Evolutionary conservation across 92 coral and sea anemone genomes (phyloP), one percentile per base, ranked within the genome.

Genomic region (Nematostella vectensis): DNA sequence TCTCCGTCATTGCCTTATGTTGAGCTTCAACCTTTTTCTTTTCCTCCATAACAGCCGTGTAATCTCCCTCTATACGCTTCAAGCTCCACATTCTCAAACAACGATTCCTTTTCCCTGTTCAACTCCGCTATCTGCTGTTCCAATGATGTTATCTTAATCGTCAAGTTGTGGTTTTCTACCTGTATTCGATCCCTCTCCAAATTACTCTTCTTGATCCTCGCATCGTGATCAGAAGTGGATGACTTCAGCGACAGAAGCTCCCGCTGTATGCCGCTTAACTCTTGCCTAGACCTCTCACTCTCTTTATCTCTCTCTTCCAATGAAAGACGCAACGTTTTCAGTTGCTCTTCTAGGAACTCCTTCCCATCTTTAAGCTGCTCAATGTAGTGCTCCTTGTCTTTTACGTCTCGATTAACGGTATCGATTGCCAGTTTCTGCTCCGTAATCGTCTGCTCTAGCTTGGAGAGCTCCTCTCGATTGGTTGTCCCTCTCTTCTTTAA

Each of bases 81-180:
- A 61, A 15, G 17, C 16, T 45, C 84, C 15, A 85, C 48, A 23
- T 72, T 78, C n/a, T 51, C 67, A 45, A 39, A 26, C 19, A 81
- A 52, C 12, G 55, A 42, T 38, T 68, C 70, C 54, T 76, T 80
- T 57, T 85, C 88, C n/a, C 75, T 66, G 21, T 25, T 44, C 1
- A 74, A 51, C 24, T 80, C 95, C 19, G 61, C 80, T 22, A 71
- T 59, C 48, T 85, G 80, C 33, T 85, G 83, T 53, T 85, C 95
- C 9, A 85, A 55, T 21, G 68, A 68, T 19, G 71, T 39, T 28
- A 76, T 56, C 45, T 59, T 72, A 8, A 70, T 52, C 50, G 80
- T 49, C 48, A 67, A 47, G 45, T 57, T 50, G 6, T 68, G 80
- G 25, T 57, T 50, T 58, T 81, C 89, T 3, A 54, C 55, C 51